Evolutionary conservation across 2,888 invertebrate genomes (phyloP), one percentile per base, ranked within the genome.

Genomic region (Leptinotarsa tumamoca): DNA sequence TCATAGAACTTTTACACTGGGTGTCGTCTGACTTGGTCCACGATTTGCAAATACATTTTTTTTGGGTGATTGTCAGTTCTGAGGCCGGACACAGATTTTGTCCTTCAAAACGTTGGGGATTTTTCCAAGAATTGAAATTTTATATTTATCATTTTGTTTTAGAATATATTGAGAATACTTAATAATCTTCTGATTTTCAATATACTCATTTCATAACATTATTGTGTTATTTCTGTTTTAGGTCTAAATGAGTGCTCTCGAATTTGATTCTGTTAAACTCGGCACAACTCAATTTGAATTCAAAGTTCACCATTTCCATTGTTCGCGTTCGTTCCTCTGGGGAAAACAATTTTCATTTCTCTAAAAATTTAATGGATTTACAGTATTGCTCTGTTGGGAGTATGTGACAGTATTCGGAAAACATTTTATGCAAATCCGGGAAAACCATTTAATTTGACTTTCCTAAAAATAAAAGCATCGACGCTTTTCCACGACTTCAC

Each of bases 361-460:
- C 69, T 72, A 71, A 74, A 73, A 78, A 75, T 68, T 69, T 69
- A 78, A 75, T 75, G 71, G 68, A 74, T 74, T 77, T 70, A 70
- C 67, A 58, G 74, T 69, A 77, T 70, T 66, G 67, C 67, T 56
- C 68, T 66, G 71, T 68, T 51, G 71, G 72, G 72, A 74, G 61
- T 63, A 56, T 73, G 77, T 72, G 77, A 70, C 67, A 63, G 77
- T 50, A 72, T 77, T 74, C 74, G 43, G 72, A 51, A 72, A 68
- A 75, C 77, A 73, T 70, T 77, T 71, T 77, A 77, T 77, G 72
- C 74, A 77, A 77, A 77, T 77, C 68, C 15, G 21, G 69, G 63
- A 67, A 72, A 74, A 67, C 52, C 74, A 68, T 77, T 77, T 75
- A 73, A 75, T 73, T 75, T 75, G 68, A 73, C 68, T 68, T 73